Percentiles rank a stretch among this genome's conserved stretches.
These are phyloP conservation scores for Centrocercus urophasianus DNA, from an alignment of 2,113 vertebrate genomes.

Conservation along the genomic window DNA sequence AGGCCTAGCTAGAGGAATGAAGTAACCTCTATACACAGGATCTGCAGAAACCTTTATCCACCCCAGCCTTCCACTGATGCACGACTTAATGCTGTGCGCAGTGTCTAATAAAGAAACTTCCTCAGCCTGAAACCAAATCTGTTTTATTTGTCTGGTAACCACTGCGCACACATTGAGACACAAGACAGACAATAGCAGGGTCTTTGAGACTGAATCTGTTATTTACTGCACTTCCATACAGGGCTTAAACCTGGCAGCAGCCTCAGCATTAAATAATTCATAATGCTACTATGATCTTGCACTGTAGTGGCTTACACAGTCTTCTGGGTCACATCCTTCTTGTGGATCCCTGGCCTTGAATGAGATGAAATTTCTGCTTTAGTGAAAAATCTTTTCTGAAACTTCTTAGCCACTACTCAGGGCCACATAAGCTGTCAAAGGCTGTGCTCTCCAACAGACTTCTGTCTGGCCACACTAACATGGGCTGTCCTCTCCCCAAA, in stretches of 20 bases:
- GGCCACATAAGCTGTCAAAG: background rate
- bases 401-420: background rate
- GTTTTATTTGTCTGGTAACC: conserved; percentile 18
- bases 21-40: fast-evolving
- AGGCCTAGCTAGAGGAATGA: background rate
- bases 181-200: background rate
- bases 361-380: background rate
- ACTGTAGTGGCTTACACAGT: fast-evolving
- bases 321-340: background rate
- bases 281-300: background rate
- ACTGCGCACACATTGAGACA: background rate
- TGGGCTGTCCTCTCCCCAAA: background rate
- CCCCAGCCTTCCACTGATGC: background rate
- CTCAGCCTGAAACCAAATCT: background rate
- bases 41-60: background rate
- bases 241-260: background rate
- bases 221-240: background rate
- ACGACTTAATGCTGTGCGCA: background rate
- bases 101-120: background rate
- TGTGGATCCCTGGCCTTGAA: background rate
- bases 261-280: background rate
- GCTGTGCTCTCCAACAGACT: background rate
- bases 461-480: background rate
- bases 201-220: background rate
- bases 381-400: background rate